Evolutionary conservation across 2,797 vertebrate species (phyloP).

Genomic region (Acanthurus leucopareius): DNA sequence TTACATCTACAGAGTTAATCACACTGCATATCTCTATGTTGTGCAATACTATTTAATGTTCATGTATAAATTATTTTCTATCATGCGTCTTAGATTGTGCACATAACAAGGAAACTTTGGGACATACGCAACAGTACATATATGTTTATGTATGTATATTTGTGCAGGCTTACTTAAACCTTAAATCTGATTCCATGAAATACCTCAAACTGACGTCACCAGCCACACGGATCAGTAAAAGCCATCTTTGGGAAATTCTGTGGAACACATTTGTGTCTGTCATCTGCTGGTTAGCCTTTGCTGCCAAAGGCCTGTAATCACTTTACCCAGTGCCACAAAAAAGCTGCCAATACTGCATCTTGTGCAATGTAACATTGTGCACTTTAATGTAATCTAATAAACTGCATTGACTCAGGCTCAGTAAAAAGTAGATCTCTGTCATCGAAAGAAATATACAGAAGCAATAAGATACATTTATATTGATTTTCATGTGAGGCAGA

Average conservation of each 20-base stretch:
- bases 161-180: constrained; percentile 26
- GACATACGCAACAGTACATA: neutral
- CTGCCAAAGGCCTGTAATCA: constrained; percentile 74
- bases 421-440: constrained; percentile 55
- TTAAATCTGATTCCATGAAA: constrained; percentile 61
- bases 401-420: constrained; percentile 36
- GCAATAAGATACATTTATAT: constrained; percentile 36
- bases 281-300: constrained; percentile 61
- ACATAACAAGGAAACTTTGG: neutral
- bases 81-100: neutral
- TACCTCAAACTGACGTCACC: constrained; percentile 48
- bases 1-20: neutral
- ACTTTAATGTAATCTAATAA: constrained; percentile 67
- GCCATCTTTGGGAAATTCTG: constrained; percentile 60
- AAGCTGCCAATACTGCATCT: constrained; percentile 56
- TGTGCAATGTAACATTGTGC: constrained; percentile 60
- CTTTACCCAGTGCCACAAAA: constrained; percentile 60
- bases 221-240: constrained; percentile 46
- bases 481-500: constrained; percentile 43
- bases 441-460: constrained; percentile 52
- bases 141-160: constrained; percentile 35
- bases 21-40: neutral
- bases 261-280: constrained; percentile 66
- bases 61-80: neutral
- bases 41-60: neutral